Percentiles rank a stretch among this genome's conserved stretches.
phyloP scores from a whole-genome alignment of 1,140 invertebrate genomes.

The Apocrypta bakeri region DNA sequence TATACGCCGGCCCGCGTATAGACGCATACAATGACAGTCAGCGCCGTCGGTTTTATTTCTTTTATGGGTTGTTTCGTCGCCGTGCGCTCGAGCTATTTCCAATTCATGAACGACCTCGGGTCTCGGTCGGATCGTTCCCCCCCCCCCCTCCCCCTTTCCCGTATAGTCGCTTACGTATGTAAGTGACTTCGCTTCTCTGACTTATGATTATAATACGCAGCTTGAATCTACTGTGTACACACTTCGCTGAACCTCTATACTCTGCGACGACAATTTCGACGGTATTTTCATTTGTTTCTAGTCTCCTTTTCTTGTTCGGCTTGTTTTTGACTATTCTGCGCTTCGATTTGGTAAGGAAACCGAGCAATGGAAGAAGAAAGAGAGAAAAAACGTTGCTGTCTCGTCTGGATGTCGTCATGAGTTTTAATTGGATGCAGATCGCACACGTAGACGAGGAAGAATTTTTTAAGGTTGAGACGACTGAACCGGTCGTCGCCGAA shows the following conservation, averaged over 20 bases:
- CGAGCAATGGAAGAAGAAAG: constrained; percentile 9
- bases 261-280: constrained; percentile 14
- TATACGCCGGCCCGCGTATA: constrained; percentile 31
- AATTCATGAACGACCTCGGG: constrained; percentile 68
- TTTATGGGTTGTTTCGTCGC: constrained; percentile 69
- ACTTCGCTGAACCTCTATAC: background rate
- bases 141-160: background rate
- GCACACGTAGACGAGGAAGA: constrained; percentile 53
- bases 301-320: background rate
- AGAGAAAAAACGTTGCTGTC: background rate
- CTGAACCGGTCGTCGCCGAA: constrained; percentile 53
- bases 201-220: constrained; percentile 51
- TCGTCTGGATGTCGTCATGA: constrained; percentile 45
- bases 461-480: constrained; percentile 41
- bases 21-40: constrained; percentile 42
- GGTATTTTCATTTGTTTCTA: constrained; percentile 33
- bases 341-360: background rate
- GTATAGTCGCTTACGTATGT: constrained; percentile 48
- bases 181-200: constrained; percentile 50
- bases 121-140: constrained; percentile 20
- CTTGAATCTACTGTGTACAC: background rate
- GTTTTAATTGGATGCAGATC: constrained; percentile 58
- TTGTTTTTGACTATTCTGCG: constrained; percentile 16
- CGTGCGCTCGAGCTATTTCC: constrained; percentile 64
- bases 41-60: constrained; percentile 63